These are phyloP conservation scores for Drosophila sulfurigaster DNA, from an alignment of 1,140 invertebrate species.

Conservation along the genomic window DNA sequence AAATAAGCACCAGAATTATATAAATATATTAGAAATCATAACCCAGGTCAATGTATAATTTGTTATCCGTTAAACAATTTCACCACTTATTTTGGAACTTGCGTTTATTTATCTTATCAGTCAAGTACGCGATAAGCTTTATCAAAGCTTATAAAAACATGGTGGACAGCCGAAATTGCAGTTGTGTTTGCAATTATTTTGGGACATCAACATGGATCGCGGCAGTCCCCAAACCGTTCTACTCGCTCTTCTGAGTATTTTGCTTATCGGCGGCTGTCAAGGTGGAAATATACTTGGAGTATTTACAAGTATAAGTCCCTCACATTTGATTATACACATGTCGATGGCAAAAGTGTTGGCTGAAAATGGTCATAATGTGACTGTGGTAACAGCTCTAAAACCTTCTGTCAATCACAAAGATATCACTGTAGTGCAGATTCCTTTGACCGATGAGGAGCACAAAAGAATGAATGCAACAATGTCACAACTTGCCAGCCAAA, in stretches of 20 bases:
- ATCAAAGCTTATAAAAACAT: constrained; percentile 4
- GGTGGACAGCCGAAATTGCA: neutral
- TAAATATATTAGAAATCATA: neutral
- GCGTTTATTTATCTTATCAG: constrained; percentile 8
- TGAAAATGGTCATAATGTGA: constrained; percentile 74
- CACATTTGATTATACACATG: constrained; percentile 76
- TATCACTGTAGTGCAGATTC: constrained; percentile 54
- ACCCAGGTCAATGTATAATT: constrained; percentile 7
- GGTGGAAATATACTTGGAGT: constrained; percentile 69
- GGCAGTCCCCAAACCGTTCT: constrained; percentile 6
- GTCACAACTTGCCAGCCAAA: constrained; percentile 9
- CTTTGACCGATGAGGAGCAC: constrained; percentile 29
- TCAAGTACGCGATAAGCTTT: constrained; percentile 14
- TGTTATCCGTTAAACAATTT: constrained; percentile 7
- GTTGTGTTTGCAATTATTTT: constrained; percentile 5
- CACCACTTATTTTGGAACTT: neutral
- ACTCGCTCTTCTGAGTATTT: constrained; percentile 4
- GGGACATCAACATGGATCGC: constrained; percentile 29
- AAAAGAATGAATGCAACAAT: constrained; percentile 17
- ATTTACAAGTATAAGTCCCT: constrained; percentile 69
- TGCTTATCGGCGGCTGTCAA: constrained; percentile 27
- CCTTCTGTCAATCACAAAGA: constrained; percentile 54
- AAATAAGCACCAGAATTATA: too few species aligned
- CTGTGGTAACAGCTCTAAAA: constrained; percentile 59
- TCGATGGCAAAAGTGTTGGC: constrained; percentile 65